Percentiles rank a stretch among this genome's conserved stretches.
Evolutionary conservation across 2,113 vertebrate species (phyloP).

Genomic region (Garra rufa): DNA sequence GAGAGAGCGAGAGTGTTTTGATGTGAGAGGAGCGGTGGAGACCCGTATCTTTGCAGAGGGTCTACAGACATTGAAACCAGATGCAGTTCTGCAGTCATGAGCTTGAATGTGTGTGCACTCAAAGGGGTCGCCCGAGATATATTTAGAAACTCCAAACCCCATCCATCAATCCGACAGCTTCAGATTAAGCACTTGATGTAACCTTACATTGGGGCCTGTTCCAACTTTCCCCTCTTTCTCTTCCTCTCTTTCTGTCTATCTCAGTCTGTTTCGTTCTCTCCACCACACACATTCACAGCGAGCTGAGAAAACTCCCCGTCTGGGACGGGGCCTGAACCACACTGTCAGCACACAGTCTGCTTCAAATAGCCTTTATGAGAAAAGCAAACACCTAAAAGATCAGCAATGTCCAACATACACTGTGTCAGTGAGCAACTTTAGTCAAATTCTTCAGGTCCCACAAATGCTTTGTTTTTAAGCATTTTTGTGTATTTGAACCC

Average conservation of each 20-base stretch:
- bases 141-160: conserved; percentile 63
- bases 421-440: conserved; percentile 28
- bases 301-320: conserved; percentile 32
- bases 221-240: background rate
- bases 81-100: conserved; percentile 61
- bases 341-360: conserved; percentile 1
- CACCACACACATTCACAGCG: conserved; percentile 12
- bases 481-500: no score
- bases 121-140: conserved; percentile 61
- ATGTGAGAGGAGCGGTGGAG: conserved; percentile 35
- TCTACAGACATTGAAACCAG: conserved; percentile 72
- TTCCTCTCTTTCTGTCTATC: background rate
- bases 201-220: conserved; percentile 9
- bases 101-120: conserved; percentile 29
- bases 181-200: conserved; percentile 38
- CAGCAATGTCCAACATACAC: conserved; percentile 65
- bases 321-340: conserved; percentile 32
- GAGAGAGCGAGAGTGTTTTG: background rate
- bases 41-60: conserved; percentile 49
- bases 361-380: conserved; percentile 59
- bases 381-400: conserved; percentile 66
- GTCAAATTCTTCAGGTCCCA: no score
- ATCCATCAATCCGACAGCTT: conserved; percentile 64
- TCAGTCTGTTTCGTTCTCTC: background rate
- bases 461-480: no score